Evolutionary conservation across 2,113 vertebrate species (phyloP).

Genomic region (Peromyscus maniculatus): DNA sequence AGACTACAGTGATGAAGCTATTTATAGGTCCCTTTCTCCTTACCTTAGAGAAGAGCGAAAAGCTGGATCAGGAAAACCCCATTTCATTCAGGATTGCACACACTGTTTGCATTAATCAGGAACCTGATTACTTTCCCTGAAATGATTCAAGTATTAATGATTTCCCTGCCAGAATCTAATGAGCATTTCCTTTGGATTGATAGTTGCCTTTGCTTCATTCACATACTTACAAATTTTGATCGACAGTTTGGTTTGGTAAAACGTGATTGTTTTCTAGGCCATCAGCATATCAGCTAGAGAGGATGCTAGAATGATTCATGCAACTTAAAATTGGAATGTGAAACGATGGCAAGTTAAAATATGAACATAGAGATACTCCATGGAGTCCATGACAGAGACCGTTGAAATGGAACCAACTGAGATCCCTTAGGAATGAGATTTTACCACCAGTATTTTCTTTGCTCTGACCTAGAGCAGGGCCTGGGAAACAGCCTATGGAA

Average conservation of each 20-base stretch:
- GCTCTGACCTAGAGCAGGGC: neutral
- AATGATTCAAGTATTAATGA: conserved; percentile 55
- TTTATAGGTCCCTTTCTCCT: conserved; percentile 73
- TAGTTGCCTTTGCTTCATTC: conserved; percentile 63
- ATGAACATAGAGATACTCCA: neutral
- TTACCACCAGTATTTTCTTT: neutral
- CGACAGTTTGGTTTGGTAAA: conserved; percentile 61
- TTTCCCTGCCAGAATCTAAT: conserved; percentile 64
- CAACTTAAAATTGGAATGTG: conserved; percentile 38
- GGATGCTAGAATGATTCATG: conserved; percentile 23
- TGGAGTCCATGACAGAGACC: neutral
- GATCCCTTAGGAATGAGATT: neutral
- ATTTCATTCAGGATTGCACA: conserved; percentile 54
- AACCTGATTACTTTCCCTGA: conserved; percentile 21
- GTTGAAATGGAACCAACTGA: neutral
- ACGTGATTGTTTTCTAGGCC: conserved; percentile 46
- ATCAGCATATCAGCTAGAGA: neutral
- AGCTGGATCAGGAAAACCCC: neutral
- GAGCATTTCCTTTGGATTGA: conserved; percentile 44
- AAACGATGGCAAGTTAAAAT: conserved; percentile 30
- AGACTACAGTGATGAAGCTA: conserved; percentile 56
- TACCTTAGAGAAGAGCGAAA: conserved; percentile 59
- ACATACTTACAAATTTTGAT: conserved; percentile 56
- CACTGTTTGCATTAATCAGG: conserved; percentile 18
- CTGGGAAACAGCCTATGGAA: neutral